Evolutionary conservation across 2,797 vertebrate species (phyloP).

Genomic region (Acanthornis magna): DNA sequence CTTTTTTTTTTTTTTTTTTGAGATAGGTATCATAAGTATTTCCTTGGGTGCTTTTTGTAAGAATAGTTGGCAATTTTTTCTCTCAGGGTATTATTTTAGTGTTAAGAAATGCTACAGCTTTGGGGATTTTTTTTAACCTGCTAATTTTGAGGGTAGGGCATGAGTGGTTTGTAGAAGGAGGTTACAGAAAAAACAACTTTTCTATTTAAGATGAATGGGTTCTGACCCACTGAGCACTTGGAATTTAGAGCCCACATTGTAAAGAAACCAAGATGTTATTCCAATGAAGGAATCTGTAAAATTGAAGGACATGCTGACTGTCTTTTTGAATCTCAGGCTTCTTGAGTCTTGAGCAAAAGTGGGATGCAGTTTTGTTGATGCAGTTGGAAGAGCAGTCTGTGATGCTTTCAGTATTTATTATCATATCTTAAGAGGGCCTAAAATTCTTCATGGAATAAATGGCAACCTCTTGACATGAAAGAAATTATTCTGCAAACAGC

Average conservation of each 20-base stretch:
- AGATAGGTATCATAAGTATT: neutral
- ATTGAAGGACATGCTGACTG: neutral
- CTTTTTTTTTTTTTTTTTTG: neutral
- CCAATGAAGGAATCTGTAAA: neutral
- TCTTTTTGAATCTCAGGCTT: neutral
- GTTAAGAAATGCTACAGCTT: neutral
- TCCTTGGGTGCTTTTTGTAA: neutral
- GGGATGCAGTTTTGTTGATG: neutral
- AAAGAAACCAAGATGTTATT: neutral
- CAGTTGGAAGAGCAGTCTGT: neutral
- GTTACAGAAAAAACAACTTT: neutral
- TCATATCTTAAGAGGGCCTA: neutral
- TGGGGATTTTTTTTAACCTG: rapidly evolving
- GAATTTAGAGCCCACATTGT: neutral
- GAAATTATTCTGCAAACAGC: neutral
- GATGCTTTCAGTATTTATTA: neutral
- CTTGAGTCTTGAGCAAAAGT: neutral
- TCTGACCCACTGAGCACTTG: neutral
- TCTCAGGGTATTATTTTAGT: neutral
- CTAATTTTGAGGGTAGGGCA: neutral
- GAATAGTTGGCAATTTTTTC: neutral
- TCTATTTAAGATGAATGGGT: neutral
- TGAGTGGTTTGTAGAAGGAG: neutral
- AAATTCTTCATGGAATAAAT: neutral
- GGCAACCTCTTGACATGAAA: neutral